Percentiles rank a stretch among this genome's conserved stretches.
These are phyloP conservation scores for Oceanites oceanicus DNA, from an alignment of 2,113 vertebrate species.

Conservation along the genomic window DNA sequence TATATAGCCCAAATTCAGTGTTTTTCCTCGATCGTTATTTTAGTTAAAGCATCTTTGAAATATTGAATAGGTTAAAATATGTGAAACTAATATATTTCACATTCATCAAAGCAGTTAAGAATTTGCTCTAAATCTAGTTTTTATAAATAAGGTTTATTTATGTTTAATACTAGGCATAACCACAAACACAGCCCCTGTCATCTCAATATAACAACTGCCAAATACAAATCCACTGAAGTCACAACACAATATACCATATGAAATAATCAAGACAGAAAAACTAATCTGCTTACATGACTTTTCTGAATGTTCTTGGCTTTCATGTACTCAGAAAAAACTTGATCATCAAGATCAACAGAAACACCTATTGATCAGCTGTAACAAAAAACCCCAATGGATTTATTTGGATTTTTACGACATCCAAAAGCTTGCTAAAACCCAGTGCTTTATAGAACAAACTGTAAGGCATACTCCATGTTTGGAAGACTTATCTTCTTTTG, in stretches of 20 bases:
- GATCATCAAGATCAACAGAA: not conserved
- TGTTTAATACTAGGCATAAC: not conserved
- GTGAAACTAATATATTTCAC: not conserved
- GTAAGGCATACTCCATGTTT: not conserved
- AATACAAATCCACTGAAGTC: not conserved
- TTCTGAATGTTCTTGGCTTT: not conserved
- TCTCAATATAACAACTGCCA: not conserved
- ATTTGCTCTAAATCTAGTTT: not conserved
- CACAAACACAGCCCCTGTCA: not conserved
- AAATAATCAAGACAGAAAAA: not conserved
- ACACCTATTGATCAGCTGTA: not conserved
- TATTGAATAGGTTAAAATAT: not conserved
- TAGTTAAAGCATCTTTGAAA: not conserved
- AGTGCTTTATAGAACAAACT: not conserved
- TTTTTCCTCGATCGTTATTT: not conserved
- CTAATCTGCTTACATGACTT: fast-evolving
- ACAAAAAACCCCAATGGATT: not conserved
- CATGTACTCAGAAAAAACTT: not conserved
- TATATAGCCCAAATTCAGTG: not conserved
- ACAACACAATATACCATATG: not conserved
- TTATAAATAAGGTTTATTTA: not conserved
- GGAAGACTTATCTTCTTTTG: not conserved
- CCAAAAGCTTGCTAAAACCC: not conserved
- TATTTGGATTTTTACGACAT: not conserved
- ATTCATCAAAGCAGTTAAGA: not conserved